Evolutionary conservation across 2,888 invertebrate genomes (phyloP), one percentile per base, ranked within the genome.

Genomic region (Pollenia griseotomentosa): DNA sequence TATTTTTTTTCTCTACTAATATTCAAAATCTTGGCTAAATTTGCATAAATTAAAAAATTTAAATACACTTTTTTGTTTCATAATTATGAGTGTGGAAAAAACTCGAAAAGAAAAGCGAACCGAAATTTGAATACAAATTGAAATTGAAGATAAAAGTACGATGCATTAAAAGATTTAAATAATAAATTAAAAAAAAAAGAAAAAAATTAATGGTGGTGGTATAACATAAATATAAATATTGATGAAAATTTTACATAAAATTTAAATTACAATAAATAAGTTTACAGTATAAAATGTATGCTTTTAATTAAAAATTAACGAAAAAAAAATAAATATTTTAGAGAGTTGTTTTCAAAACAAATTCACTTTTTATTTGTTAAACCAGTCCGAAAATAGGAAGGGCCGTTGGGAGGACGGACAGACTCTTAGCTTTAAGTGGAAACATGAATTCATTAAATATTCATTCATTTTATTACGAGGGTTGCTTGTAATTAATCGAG

Each of bases 21-120:
- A 79, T 23, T 65, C n/a, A 48, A 51, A 33, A 84, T 71, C 12
- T 55, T 51, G 44, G 12, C 44, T 5, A 75, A 85, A 78, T 81
- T 51, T 48, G 57, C 73, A 75, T 70, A 74, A 74, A 68, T 79
- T 79, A 19, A 46, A 9, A 23, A 63, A 51, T 71, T 44, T 44
- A 44, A 51, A 71, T 57, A 55, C 40, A 23, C 19, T 10, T 61
- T 42, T 70, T 59, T 42, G 44, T 19, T 65, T 16, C 44, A 44
- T 83, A 33, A 75, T 61, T 73, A 40, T 57, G 23, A 51, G 12
- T 57, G 40, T 66, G 68, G 19, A 51, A 68, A 66, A 73, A 70
- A 19, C 11, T 12, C 11, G 11, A 55, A 48, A 59, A 77, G 42
- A 44, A 44, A 42, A 42, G 42, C 23, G 46, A 73, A 73, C 46